Evolutionary conservation across 2,888 invertebrate species (phyloP).

Genomic region (Heliconius erato): DNA sequence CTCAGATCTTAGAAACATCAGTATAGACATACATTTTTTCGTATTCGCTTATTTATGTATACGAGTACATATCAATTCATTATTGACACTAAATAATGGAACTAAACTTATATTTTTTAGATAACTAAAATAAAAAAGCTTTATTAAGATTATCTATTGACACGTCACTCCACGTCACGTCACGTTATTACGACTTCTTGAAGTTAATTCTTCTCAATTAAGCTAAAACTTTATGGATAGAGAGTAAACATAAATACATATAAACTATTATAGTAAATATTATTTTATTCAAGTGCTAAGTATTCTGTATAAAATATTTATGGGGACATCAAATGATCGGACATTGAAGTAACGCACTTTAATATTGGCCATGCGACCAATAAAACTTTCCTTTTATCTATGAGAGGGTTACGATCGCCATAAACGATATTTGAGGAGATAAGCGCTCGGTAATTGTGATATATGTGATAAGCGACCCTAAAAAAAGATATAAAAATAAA

Average conservation of each 20-base stretch:
- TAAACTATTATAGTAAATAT: background rate
- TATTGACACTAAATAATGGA: too few relatives aligned
- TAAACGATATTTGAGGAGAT: constrained; percentile 45
- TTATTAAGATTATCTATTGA: background rate
- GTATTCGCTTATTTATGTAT: too few relatives aligned
- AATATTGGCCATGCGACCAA: constrained; percentile 44
- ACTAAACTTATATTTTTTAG: too few relatives aligned
- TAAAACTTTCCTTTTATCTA: constrained; percentile 46
- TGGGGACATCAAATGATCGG: constrained; percentile 48
- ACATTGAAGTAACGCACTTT: constrained; percentile 40
- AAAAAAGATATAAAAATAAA: constrained; percentile 14
- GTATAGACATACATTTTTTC: too few relatives aligned
- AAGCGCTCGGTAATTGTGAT: constrained; percentile 41
- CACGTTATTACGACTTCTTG: too few relatives aligned
- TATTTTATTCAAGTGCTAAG: constrained; percentile 6
- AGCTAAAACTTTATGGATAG: background rate
- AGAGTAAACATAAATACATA: background rate
- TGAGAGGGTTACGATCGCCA: constrained; percentile 41
- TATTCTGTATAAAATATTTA: constrained; percentile 42
- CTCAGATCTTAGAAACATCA: background rate
- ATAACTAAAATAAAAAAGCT: too few relatives aligned
- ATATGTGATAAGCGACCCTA: constrained; percentile 28
- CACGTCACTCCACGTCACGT: background rate
- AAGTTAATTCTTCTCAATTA: background rate
- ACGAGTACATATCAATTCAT: too few relatives aligned